These are phyloP conservation scores for Melanotaenia trifasciata DNA, from an alignment of 2,797 vertebrate species.

Conservation along the genomic window DNA sequence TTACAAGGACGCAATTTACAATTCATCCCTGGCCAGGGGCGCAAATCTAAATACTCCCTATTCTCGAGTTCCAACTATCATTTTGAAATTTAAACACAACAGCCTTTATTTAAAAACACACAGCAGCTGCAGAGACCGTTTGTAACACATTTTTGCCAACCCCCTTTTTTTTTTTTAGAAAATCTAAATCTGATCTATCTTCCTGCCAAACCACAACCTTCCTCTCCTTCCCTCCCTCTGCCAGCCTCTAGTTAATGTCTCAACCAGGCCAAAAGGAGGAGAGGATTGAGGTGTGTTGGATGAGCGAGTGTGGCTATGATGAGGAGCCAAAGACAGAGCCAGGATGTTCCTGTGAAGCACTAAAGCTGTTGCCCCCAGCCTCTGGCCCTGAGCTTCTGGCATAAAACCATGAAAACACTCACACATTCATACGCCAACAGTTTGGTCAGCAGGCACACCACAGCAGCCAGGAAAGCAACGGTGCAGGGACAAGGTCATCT, in stretches of 20 bases:
- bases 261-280: slow-evolving; percentile 29
- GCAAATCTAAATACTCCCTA: slow-evolving; percentile 16
- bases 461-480: slow-evolving; percentile 54
- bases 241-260: slow-evolving; percentile 27
- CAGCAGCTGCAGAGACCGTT: slow-evolving; percentile 65
- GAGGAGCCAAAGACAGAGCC: slow-evolving; percentile 58
- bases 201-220: slow-evolving; percentile 69
- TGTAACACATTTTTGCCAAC: slow-evolving; percentile 51
- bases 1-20: slow-evolving; percentile 12
- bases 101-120: slow-evolving; percentile 49
- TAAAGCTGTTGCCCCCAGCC: slow-evolving; percentile 74
- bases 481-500: slow-evolving; percentile 62
- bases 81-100: slow-evolving; percentile 28
- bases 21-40: slow-evolving; percentile 10
- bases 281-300: slow-evolving; percentile 23
- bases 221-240: slow-evolving; percentile 30
- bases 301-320: slow-evolving; percentile 22
- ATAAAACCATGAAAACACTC: slow-evolving; percentile 35
- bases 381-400: slow-evolving; percentile 57
- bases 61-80: slow-evolving; percentile 12
- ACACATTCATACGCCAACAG: slow-evolving; percentile 25
- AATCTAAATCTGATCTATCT: slow-evolving; percentile 67
- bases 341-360: slow-evolving; percentile 75
- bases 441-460: slow-evolving; percentile 50
- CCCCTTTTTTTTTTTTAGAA: slow-evolving; percentile 30